Base-by-base conservation (phyloP, 2,888 invertebrate genomes). In the Spatulosminthurus flaviceps region DNA sequence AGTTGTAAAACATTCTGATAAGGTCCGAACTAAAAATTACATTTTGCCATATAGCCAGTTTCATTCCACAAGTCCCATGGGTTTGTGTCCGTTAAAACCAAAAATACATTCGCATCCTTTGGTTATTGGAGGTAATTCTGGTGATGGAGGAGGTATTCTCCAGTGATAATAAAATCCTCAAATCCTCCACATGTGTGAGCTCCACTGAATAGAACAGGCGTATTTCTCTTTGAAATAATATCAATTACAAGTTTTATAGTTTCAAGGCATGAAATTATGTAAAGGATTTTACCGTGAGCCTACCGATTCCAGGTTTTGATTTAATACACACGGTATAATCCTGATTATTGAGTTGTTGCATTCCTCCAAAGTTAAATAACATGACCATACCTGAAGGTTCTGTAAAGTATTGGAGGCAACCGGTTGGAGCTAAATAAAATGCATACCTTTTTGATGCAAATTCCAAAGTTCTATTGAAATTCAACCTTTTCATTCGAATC, bases 371-470 rank as follows among this genome's bases (percentile, higher is more conserved):
- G 74, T 84, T 83, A 29, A 85, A 82, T 9, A 82, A 83, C 41
- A 79, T 80, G 11, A 85, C 84, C 28, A 70, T 83, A 26, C 79
- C 83, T n/a, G 82, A 66, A 64, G 77, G 82, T 4, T 81, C 79
- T 2, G 84, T 84, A 73, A 67, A 85, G 26, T 83, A 85, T 34
- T 85, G 84, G 1, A 84, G 80, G 21, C 84, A 85, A 9, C 84
- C 84, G 0, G 73, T 24, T 11, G 84, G 84, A 67, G 84, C 84
- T 84, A 26, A 29, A 69, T 22, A n/a, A n/a, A n/a, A n/a, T n/a
- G n/a, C n/a, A n/a, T n/a, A n/a, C n/a, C n/a, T n/a, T n/a, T 2
- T 66, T 16, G 21, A 67, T 67, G 1, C 26, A 67, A 19, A 72
- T 16, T 26, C 51, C 19, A 24, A n/a, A n/a, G n/a, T n/a, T n/a